Evolutionary conservation across 2,113 vertebrate species (phyloP).

Genomic region (Narcine bancroftii): DNA sequence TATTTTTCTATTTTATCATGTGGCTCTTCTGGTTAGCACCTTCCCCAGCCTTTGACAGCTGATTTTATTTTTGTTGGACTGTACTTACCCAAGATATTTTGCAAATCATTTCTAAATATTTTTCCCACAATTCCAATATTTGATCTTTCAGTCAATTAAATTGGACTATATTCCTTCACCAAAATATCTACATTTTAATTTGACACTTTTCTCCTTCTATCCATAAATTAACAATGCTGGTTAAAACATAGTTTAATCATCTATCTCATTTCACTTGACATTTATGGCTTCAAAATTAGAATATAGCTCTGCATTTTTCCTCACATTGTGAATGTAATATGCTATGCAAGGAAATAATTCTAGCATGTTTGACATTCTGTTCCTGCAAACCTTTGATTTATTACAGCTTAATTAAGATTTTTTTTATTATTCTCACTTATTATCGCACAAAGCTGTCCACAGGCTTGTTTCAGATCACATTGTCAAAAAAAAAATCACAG

Average conservation of each 20-base stretch:
- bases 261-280: too few species aligned
- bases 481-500: neutral
- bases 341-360: neutral
- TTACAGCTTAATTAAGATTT: neutral
- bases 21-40: too few species aligned
- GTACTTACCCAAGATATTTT: neutral
- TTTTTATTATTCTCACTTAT: neutral
- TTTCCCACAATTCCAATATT: neutral
- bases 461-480: neutral
- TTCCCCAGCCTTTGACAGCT: too few species aligned
- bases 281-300: neutral
- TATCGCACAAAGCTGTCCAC: neutral
- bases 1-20: too few species aligned
- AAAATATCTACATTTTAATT: neutral
- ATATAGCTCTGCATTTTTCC: neutral
- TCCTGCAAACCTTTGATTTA: neutral
- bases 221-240: neutral
- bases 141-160: neutral
- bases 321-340: neutral
- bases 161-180: neutral
- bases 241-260: neutral
- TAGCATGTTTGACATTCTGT: neutral
- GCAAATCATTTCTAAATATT: neutral
- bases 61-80: neutral
- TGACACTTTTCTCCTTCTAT: too few species aligned